Evolutionary conservation across 2,113 vertebrate species (phyloP).

Genomic region (Megalops atlanticus): DNA sequence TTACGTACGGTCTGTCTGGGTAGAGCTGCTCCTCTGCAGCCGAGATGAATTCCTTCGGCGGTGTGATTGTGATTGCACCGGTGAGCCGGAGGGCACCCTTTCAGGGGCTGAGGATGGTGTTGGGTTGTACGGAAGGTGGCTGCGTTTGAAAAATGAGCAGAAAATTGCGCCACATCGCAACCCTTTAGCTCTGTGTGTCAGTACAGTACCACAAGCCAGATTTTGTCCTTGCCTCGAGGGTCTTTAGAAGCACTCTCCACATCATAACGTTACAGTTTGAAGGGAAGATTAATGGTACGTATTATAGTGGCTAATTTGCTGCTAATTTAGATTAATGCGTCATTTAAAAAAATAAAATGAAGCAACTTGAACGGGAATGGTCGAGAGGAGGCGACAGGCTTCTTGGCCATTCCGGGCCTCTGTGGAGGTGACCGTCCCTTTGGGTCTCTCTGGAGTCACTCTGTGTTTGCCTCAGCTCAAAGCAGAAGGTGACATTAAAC

Average conservation of each 20-base stretch:
- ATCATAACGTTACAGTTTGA: neutral
- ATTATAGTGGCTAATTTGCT: neutral
- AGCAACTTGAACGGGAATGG: neutral
- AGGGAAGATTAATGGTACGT: neutral
- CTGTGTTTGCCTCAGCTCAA: too few relatives aligned
- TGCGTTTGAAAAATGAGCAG: neutral
- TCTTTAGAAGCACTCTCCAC: neutral
- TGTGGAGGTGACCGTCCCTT: neutral
- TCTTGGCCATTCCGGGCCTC: neutral
- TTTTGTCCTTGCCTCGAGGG: neutral
- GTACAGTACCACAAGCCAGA: neutral
- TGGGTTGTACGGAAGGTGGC: neutral
- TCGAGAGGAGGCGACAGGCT: neutral
- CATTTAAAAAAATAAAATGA: neutral
- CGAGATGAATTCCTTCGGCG: neutral
- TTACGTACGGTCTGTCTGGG: neutral
- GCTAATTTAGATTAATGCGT: neutral
- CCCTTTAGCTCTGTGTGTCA: neutral
- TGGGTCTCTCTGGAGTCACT: too few relatives aligned
- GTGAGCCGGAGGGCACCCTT: neutral
- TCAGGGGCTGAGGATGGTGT: neutral
- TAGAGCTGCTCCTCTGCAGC: neutral
- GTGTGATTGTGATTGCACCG: neutral
- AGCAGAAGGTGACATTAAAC: too few relatives aligned
- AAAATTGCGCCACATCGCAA: neutral